Evolutionary conservation across 1,140 invertebrate genomes (phyloP), one percentile per base, ranked within the genome.

Genomic region (Holcopasites calliopsidis): DNA sequence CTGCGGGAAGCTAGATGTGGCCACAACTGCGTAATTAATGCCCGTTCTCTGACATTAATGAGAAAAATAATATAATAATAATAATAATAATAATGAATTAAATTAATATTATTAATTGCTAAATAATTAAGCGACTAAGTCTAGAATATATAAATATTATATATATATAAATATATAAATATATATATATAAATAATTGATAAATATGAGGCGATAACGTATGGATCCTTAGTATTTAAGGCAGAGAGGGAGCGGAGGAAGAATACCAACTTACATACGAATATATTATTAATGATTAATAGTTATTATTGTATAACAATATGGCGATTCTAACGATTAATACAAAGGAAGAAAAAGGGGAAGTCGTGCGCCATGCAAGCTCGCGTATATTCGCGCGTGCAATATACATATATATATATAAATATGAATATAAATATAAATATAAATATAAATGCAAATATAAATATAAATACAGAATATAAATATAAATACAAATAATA

Each of bases 21-120:
- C 65, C 79, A 86, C 86, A 91, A 85, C 88, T 87, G 87, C 88
- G 86, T 90, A 87, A 88, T 86, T 81, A 85, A 87, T 88, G 88
- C 90, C 90, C 89, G 80, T 90, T 90, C 89, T 90, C 88, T 85
- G 86, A 90, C 86, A 90, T 91, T 88, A 88, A 89, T 90, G 87
- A n/a, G n/a, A 83, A 82, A 78, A 89, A 88, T 88, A 89, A 89
- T 89, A 88, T 86, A 88, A 86, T 86, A 86, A 89, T 88, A 87
- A 89, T 89, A 79, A 89, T 86, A 86, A 89, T 88, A 87, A 89
- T 89, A 79, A 89, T 86, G 86, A 89, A 85, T 86, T 87, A 85
- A 85, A 83, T 83, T 84, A 83, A 84, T 88, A 90, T 88, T 88
- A 90, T 86, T 91, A 90, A 90, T 87, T 87, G 86, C 86, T 89